A percentile compares a stretch with the other conserved stretches of the same genome.
Evolutionary conservation across 2,888 invertebrate species (phyloP).

Genomic region (Agriopis aurantiaria): DNA sequence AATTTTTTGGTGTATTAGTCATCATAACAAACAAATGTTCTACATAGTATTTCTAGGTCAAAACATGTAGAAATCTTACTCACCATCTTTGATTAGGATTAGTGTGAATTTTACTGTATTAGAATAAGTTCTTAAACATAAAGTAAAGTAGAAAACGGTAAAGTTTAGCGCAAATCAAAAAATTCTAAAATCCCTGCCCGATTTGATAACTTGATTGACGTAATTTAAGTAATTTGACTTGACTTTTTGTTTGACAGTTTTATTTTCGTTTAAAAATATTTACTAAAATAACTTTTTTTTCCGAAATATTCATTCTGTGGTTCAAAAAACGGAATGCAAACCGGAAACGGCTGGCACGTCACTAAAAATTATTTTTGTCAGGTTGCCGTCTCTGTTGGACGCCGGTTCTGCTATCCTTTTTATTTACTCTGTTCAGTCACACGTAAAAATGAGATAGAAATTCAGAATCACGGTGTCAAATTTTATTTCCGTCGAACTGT

Average conservation of each 20-base stretch:
- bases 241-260: slow-evolving; percentile 47
- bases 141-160: slow-evolving; percentile 29
- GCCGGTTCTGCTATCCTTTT: slow-evolving; percentile 59
- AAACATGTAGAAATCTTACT: slow-evolving; percentile 40
- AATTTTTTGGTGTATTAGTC: slow-evolving; percentile 76
- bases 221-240: slow-evolving; percentile 53
- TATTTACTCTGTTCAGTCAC: neutral
- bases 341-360: slow-evolving; percentile 65
- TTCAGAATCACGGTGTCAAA: slow-evolving; percentile 18
- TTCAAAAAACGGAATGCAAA: neutral
- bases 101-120: slow-evolving; percentile 24
- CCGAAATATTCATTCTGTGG: neutral
- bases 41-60: slow-evolving; percentile 33
- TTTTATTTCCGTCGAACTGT: slow-evolving; percentile 60
- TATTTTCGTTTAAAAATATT: slow-evolving; percentile 44
- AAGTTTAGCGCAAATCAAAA: slow-evolving; percentile 45
- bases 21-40: slow-evolving; percentile 72
- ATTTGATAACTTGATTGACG: slow-evolving; percentile 54
- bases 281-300: too few relatives aligned
- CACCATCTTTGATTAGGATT: slow-evolving; percentile 60
- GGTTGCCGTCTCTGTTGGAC: slow-evolving; percentile 48
- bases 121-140: slow-evolving; percentile 21
- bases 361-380: slow-evolving; percentile 40
- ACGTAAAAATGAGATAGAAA: slow-evolving; percentile 4
- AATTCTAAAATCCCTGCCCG: slow-evolving; percentile 57